phyloP scores from a whole-genome alignment of 2,888 invertebrate genomes.

The Brenthis hecate region DNA sequence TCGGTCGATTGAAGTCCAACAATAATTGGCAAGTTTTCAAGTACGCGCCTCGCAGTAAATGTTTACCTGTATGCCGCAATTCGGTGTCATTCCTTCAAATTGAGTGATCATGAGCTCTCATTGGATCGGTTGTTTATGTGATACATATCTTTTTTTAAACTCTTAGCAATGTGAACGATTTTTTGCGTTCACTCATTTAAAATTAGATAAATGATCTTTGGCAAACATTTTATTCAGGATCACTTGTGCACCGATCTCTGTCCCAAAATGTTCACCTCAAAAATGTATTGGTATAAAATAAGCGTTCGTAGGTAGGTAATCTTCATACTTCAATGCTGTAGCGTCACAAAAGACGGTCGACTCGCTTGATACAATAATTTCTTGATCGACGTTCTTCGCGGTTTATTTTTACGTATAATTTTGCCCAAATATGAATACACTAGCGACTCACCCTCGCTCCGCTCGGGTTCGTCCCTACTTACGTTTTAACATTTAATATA shows the following conservation, averaged over 20 bases:
- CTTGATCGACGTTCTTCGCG: neutral
- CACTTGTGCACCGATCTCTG: slow-evolving; percentile 49
- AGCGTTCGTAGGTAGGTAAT: slow-evolving; percentile 34
- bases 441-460: too few relatives aligned
- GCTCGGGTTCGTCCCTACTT: too few relatives aligned
- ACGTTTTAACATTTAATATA: too few relatives aligned
- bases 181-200: slow-evolving; percentile 61
- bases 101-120: slow-evolving; percentile 46
- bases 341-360: slow-evolving; percentile 9
- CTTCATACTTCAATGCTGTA: slow-evolving; percentile 12
- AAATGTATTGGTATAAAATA: slow-evolving; percentile 42
- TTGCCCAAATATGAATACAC: too few relatives aligned
- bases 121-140: slow-evolving; percentile 46
- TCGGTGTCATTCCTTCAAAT: slow-evolving; percentile 57
- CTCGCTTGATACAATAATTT: slow-evolving; percentile 3
- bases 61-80: slow-evolving; percentile 72
- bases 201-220: slow-evolving; percentile 64
- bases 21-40: slow-evolving; percentile 75
- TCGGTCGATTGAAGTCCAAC: slow-evolving; percentile 70
- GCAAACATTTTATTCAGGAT: slow-evolving; percentile 64
- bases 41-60: slow-evolving; percentile 71
- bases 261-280: slow-evolving; percentile 44
- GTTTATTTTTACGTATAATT: too few relatives aligned
- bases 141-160: slow-evolving; percentile 55
- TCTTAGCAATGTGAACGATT: slow-evolving; percentile 51